Conservation (phyloP, 2,113 vertebrate genomes). For the Antechinus stuartii region DNA sequence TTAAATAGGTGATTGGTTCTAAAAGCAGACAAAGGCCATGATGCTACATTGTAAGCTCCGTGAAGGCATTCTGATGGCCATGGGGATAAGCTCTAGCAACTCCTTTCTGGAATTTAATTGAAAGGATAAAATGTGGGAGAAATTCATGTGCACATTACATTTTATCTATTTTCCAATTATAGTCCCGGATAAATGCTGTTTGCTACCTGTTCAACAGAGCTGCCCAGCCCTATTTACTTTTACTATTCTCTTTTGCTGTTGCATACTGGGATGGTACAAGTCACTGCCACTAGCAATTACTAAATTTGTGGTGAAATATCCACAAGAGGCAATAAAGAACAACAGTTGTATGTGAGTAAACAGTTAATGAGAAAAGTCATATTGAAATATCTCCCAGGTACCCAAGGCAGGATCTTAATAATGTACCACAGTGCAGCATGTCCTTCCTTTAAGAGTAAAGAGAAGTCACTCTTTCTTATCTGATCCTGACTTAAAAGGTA, state of each 20-base stretch:
- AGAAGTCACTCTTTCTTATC: not conserved
- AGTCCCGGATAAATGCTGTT: not conserved
- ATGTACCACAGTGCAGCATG: not conserved
- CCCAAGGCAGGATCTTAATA: not conserved
- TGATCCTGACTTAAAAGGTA: not conserved
- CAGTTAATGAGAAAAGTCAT: not conserved
- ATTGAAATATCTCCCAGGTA: not conserved
- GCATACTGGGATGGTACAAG: not conserved
- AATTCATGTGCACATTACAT: not conserved
- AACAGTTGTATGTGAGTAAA: not conserved
- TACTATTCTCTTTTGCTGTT: not conserved
- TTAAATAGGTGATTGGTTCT: slow-evolving; percentile 6
- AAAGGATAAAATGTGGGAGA: not conserved
- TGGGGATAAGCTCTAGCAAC: not conserved
- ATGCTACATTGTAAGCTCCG: not conserved
- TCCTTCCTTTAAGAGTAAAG: not conserved
- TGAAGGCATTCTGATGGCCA: not conserved
- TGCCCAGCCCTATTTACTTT: not conserved
- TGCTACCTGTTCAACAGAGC: not conserved
- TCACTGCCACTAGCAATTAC: not conserved
- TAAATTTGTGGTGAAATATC: not conserved
- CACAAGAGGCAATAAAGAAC: not conserved
- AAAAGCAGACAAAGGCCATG: not conserved
- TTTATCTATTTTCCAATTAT: not conserved
- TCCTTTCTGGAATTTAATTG: not conserved